These are phyloP conservation scores for Chanos chanos DNA, from an alignment of 2,797 vertebrate species.

Conservation along the genomic window DNA sequence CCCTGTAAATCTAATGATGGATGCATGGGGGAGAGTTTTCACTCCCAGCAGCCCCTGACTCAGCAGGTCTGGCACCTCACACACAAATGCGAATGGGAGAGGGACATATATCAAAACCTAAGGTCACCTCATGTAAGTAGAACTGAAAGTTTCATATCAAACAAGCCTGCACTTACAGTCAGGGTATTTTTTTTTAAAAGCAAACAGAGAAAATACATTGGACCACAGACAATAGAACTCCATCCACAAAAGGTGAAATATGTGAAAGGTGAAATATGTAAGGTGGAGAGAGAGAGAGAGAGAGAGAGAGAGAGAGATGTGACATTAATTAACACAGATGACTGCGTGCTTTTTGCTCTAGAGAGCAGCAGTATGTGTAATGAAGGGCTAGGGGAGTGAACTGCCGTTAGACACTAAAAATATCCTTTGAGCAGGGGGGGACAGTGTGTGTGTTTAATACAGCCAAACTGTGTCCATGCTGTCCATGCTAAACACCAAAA, in stretches of 20 bases:
- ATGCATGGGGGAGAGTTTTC: slow-evolving; percentile 27
- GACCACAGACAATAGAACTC: neutral
- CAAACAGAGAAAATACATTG: neutral
- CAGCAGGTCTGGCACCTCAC: slow-evolving; percentile 34
- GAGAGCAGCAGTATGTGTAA: slow-evolving; percentile 9
- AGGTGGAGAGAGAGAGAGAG: no score
- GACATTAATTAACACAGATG: slow-evolving; percentile 46
- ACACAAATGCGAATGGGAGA: slow-evolving; percentile 5
- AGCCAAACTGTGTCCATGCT: neutral
- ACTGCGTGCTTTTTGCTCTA: slow-evolving; percentile 19
- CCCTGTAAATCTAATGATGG: slow-evolving; percentile 43
- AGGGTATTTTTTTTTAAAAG: neutral
- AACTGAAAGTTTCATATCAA: slow-evolving; percentile 13
- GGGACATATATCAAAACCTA: slow-evolving; percentile 34
- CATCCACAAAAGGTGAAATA: no score
- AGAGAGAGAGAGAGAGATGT: slow-evolving; percentile 11
- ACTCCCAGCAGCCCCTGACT: slow-evolving; percentile 37
- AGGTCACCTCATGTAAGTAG: slow-evolving; percentile 26
- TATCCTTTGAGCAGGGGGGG: slow-evolving; percentile 11
- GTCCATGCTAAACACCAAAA: neutral
- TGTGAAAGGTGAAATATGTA: neutral
- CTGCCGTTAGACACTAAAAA: slow-evolving; percentile 40
- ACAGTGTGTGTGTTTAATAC: slow-evolving; percentile 8
- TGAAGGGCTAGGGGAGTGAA: slow-evolving; percentile 18
- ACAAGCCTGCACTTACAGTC: slow-evolving; percentile 8